These are phyloP conservation scores for Lynx canadensis DNA, from an alignment of 2,113 vertebrate genomes.

Conservation along the genomic window DNA sequence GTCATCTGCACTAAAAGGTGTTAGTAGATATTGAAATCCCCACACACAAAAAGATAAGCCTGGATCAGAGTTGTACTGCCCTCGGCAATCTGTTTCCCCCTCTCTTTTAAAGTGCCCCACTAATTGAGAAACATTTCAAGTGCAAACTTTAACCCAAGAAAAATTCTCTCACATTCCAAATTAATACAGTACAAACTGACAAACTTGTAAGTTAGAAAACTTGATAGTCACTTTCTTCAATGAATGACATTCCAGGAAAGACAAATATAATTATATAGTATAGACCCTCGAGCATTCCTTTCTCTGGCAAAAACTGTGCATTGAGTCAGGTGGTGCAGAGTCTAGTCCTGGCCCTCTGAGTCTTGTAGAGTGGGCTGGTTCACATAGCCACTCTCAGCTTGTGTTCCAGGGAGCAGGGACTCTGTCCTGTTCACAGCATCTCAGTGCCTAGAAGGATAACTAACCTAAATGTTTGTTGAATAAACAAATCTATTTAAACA, in stretches of 20 bases:
- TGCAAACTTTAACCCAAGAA: not conserved
- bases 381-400: not conserved
- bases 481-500: not conserved
- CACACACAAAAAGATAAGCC: not conserved
- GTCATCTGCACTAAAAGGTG: not conserved
- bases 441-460: not conserved
- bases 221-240: not conserved
- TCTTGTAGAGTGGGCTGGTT: not conserved
- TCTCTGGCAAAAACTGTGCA: not conserved
- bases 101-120: not conserved
- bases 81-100: not conserved
- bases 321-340: not conserved
- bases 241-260: not conserved
- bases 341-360: not conserved
- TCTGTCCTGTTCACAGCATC: not conserved
- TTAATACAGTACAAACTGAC: not conserved
- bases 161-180: not conserved
- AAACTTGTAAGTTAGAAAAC: not conserved
- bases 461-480: not conserved
- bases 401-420: not conserved
- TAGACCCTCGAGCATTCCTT: not conserved
- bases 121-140: not conserved
- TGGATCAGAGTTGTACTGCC: not conserved
- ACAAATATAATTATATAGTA: not conserved
- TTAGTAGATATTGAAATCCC: not conserved